These are phyloP conservation scores for Siphlonurus alternatus DNA, from an alignment of 2,888 invertebrate genomes.

Conservation along the genomic window DNA sequence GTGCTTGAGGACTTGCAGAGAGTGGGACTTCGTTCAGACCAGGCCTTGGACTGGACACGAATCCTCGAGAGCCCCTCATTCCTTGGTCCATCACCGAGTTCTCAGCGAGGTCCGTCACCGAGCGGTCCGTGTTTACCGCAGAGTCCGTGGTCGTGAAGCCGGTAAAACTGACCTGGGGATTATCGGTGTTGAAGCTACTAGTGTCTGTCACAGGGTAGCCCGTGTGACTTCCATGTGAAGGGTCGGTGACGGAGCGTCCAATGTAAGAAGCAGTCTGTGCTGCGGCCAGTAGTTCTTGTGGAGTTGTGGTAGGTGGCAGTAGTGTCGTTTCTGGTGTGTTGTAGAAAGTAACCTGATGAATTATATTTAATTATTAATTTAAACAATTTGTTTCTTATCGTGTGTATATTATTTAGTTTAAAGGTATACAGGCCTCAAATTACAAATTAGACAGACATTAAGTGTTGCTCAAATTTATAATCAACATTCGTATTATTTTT, in stretches of 20 bases:
- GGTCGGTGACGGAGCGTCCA: neutral
- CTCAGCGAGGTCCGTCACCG: neutral
- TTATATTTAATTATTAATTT: no score
- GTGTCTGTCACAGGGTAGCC: no score
- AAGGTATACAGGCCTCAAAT: no score
- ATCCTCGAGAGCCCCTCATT: neutral
- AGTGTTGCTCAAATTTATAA: no score
- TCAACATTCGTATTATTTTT: no score
- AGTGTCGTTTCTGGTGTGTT: neutral
- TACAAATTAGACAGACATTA: no score
- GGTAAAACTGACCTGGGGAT: no score
- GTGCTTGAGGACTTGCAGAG: neutral
- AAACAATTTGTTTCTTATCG: no score
- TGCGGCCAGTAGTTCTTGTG: neutral
- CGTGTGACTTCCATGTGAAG: no score
- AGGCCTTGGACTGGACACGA: neutral
- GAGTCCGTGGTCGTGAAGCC: neutral
- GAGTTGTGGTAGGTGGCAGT: neutral
- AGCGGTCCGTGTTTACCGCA: neutral
- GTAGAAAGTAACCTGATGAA: no score
- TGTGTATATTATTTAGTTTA: no score
- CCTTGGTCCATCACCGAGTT: neutral
- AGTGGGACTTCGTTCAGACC: neutral
- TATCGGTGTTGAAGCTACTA: neutral
- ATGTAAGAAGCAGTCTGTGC: neutral